Evolutionary conservation across 2,797 vertebrate genomes (phyloP), one percentile per base, ranked within the genome.

Genomic region (Megalops cyprinoides): DNA sequence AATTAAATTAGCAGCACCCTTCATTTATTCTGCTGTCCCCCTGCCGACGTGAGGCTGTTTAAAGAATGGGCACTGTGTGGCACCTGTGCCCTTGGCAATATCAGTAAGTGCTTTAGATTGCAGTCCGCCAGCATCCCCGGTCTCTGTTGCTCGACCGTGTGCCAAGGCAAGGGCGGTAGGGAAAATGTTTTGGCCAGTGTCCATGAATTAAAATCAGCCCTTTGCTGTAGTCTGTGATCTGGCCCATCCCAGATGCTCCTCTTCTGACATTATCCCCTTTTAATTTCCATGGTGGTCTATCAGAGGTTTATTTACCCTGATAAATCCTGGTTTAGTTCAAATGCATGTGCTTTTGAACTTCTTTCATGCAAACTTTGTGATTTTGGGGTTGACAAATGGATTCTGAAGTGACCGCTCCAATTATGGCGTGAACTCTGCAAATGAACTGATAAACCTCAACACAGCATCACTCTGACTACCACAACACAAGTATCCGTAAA

Each of bases 41-140:
- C 44, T 74, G 10, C 23, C 42, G 58, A 60, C 58, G 25, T 60
- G 58, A 60, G 4, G 25, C 5, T 39, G 39, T 48, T 46, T 77
- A 55, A 58, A 77, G 55, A 62, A 77, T 77, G 56, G 28, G 31
- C 42, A 18, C 31, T 60, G 14, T 77, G 31, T 76, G 55, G 31
- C 37, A 25, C 8, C 51, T 49, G 4, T 34, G 42, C 23, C 42
- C 53, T 15, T 44, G 14, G 67, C 74, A 74, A 78, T 82, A 78
- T 78, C 69, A 31, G 28, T 79, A 79, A 82, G 65, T 74, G 81
- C 69, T 74, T 39, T 71, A 55, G 37, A 20, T 76, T 73, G 28
- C 25, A 74, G 65, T 51, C n/a, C 31, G 34, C 37, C 76, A 42
- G 48, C 8, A 4, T 67, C 37, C 60, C 46, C 58, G 20, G 76